These are phyloP conservation scores for Sphaerophoria taeniata DNA, from an alignment of 2,888 invertebrate species.

Conservation along the genomic window DNA sequence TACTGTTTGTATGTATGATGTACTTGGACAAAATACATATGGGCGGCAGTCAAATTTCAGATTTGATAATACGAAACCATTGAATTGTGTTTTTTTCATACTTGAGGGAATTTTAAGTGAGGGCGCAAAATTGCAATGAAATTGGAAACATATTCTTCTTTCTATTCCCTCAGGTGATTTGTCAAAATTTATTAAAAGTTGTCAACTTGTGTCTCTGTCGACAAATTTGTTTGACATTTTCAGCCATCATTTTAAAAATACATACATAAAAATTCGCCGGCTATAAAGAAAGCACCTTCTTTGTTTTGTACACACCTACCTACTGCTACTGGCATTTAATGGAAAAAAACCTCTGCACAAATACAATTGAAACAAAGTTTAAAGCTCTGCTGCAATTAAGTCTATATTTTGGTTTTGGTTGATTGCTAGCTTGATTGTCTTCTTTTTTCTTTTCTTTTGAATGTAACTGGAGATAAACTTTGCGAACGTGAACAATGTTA, in stretches of 20 bases:
- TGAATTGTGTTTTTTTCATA: no score
- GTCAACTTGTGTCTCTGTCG: no score
- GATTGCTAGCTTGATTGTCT: background rate
- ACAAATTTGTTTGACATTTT: no score
- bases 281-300: background rate
- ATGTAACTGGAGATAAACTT: no score
- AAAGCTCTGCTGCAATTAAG: background rate
- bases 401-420: background rate
- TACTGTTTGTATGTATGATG: background rate
- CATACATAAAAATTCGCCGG: background rate
- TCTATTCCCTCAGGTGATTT: no score
- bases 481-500: no score
- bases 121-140: no score
- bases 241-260: no score
- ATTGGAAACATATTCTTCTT: no score
- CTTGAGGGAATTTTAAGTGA: no score
- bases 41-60: slow-evolving; percentile 1
- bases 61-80: background rate
- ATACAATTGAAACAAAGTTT: background rate
- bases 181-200: no score
- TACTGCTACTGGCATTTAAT: background rate
- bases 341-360: background rate
- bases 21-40: background rate
- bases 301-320: background rate
- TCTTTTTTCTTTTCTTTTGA: no score